Conservation (phyloP, 2,888 invertebrate species). For the Argynnis bischoffii region DNA sequence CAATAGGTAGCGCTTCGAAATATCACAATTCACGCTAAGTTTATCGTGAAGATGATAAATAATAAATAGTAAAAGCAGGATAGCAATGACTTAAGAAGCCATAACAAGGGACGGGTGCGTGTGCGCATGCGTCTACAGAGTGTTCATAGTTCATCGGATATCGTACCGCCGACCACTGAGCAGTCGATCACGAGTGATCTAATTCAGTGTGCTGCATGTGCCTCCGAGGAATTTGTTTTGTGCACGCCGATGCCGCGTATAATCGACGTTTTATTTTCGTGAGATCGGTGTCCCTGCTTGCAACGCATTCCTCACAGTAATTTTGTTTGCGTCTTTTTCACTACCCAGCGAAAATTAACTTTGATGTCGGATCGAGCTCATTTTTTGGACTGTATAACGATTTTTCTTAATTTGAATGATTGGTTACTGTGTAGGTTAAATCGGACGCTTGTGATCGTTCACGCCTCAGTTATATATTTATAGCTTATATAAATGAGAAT, state of each 20-base stretch:
- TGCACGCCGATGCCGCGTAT: conserved; percentile 66
- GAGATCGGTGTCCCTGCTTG: conserved; percentile 65
- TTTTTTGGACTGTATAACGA: conserved; percentile 29
- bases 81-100: conserved; percentile 17
- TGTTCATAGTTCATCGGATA: conserved; percentile 62
- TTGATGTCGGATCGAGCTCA: conserved; percentile 51
- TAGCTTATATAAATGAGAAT: conserved; percentile 14
- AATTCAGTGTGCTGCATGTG: conserved; percentile 75
- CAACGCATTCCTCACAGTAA: conserved; percentile 62
- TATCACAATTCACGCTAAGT: background rate
- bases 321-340: conserved; percentile 64
- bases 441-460: conserved; percentile 40
- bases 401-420: conserved; percentile 40
- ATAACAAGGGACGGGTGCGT: conserved; percentile 38
- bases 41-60: conserved; percentile 2
- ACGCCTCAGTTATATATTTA: conserved; percentile 48
- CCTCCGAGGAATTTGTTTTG: conserved; percentile 76
- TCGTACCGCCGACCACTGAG: conserved; percentile 50
- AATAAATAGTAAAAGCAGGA: conserved; percentile 2
- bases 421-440: conserved; percentile 39
- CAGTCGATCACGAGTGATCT: conserved; percentile 75
- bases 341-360: conserved; percentile 53
- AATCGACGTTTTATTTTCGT: conserved; percentile 75
- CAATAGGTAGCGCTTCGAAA: background rate
- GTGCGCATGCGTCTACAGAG: conserved; percentile 44